Evolutionary conservation across 1,140 invertebrate genomes (phyloP).

Genomic region (Bombus breviceps): DNA sequence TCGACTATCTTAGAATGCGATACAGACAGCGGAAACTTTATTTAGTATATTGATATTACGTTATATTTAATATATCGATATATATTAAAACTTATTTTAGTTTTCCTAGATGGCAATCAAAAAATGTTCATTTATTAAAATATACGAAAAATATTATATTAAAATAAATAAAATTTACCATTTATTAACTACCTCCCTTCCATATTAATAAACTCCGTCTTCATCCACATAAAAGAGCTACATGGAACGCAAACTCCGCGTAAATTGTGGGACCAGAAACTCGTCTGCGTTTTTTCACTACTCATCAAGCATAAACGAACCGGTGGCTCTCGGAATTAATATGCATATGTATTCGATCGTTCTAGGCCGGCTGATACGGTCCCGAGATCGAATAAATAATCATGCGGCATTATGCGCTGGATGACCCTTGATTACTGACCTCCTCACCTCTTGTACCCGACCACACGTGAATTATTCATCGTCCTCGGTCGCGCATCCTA

Average conservation of each 20-base stretch:
- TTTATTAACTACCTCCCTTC: not conserved
- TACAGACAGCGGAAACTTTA: no score
- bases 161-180: no score
- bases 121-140: no score
- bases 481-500: slow-evolving; percentile 8
- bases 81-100: no score
- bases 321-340: slow-evolving; percentile 31
- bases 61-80: no score
- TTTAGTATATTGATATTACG: no score
- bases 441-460: slow-evolving; percentile 41
- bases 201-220: no score
- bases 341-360: slow-evolving; percentile 52
- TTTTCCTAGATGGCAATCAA: no score
- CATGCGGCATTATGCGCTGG: slow-evolving; percentile 48
- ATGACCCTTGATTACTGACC: slow-evolving; percentile 62
- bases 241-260: not conserved
- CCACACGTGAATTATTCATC: slow-evolving; percentile 64
- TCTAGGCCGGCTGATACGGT: slow-evolving; percentile 28
- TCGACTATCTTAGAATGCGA: no score
- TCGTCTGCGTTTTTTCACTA: not conserved
- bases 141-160: no score
- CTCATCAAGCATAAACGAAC: not conserved
- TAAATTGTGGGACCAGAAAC: not conserved
- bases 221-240: no score
- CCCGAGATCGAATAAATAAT: slow-evolving; percentile 51